A percentile compares a stretch with the other conserved stretches of the same genome.
Conservation (phyloP, 2,113 vertebrate species). For the Pluvialis apricaria region DNA sequence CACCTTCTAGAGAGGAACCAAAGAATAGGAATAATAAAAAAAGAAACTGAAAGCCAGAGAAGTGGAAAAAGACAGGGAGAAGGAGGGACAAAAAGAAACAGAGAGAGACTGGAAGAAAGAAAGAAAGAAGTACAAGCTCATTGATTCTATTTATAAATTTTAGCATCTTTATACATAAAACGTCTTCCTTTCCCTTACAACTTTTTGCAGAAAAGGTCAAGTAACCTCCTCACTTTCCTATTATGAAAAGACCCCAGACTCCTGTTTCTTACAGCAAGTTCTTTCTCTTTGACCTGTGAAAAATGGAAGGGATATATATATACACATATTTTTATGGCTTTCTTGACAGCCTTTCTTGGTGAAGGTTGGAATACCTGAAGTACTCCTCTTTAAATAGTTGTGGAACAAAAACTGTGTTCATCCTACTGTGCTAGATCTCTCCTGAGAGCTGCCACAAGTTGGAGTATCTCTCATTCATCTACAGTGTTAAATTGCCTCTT, state of each 20-base stretch:
- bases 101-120: background rate
- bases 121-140: background rate
- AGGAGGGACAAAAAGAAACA: background rate
- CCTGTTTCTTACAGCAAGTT: background rate
- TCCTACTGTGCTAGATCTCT: background rate
- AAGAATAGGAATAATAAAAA: background rate
- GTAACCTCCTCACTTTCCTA: background rate
- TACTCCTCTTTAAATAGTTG: background rate
- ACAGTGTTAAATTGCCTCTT: background rate
- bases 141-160: background rate
- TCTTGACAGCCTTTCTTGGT: no score
- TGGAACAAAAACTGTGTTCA: background rate
- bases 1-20: background rate
- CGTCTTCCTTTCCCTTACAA: background rate
- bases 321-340: background rate
- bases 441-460: background rate
- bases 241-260: background rate
- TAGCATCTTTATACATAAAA: background rate
- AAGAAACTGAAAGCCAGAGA: background rate
- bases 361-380: background rate
- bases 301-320: background rate
- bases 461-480: background rate
- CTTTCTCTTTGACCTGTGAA: background rate
- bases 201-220: background rate
- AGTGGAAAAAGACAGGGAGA: background rate